Evolutionary conservation across 2,888 invertebrate genomes (phyloP).

Genomic region (Volucella inflata): DNA sequence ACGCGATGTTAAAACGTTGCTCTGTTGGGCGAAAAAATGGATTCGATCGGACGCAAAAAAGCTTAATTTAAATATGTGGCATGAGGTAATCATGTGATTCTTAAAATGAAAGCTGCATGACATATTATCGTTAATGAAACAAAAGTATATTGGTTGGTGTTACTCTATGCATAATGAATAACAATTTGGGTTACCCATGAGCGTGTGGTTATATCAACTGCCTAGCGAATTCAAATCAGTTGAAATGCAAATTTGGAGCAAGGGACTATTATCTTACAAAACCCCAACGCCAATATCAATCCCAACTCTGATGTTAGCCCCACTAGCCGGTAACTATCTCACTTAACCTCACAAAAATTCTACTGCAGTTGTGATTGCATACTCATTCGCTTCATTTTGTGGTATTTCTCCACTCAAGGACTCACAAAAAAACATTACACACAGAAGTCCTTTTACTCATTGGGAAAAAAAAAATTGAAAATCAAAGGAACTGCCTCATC

Average conservation of each 20-base stretch:
- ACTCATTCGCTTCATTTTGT: conserved; percentile 73
- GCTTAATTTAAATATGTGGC: no score
- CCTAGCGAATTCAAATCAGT: conserved; percentile 39
- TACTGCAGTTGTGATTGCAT: conserved; percentile 71
- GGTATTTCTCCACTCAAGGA: conserved; percentile 32
- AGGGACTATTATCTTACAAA: conserved; percentile 42
- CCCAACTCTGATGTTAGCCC: not conserved
- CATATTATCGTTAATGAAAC: no score
- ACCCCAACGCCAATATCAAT: no score
- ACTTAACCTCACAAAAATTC: conserved; percentile 63
- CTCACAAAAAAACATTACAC: conserved; percentile 20
- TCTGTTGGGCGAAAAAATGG: no score
- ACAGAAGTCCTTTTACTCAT: conserved; percentile 49
- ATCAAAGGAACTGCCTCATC: conserved; percentile 62
- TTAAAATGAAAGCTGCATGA: no score
- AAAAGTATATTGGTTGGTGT: no score
- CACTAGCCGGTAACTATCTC: conserved; percentile 49
- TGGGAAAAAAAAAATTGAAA: conserved; percentile 64
- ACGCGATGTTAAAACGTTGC: no score
- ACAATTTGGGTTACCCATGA: no score
- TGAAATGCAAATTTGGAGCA: conserved; percentile 33
- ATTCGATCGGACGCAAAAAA: no score
- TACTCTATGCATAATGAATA: no score
- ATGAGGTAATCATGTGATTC: no score
- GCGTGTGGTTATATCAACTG: not conserved